phyloP scores from a whole-genome alignment of 2,113 vertebrate genomes.

The Labrus mixtus region DNA sequence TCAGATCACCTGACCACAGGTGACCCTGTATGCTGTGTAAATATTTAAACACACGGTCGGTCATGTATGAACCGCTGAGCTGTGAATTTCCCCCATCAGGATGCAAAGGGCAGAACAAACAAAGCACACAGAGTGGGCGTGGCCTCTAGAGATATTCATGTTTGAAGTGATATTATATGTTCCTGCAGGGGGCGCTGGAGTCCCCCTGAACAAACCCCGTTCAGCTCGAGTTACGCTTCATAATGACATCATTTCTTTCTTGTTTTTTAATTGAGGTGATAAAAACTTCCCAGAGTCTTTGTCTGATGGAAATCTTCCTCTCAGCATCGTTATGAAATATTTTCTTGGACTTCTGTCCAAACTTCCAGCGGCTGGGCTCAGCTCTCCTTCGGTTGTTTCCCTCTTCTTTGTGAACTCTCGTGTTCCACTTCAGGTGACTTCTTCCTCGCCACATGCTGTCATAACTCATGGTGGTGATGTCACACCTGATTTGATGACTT shows the following conservation, averaged over 20 bases:
- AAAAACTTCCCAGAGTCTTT: no score
- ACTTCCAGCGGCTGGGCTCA: background rate
- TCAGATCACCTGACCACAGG: no score
- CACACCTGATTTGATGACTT: background rate
- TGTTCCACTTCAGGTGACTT: background rate
- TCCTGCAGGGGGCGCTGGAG: no score
- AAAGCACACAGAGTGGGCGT: background rate
- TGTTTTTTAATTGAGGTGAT: no score
- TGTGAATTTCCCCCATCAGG: slow-evolving; percentile 49
- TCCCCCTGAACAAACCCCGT: no score
- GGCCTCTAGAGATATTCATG: background rate
- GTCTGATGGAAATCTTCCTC: no score
- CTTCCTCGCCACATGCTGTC: background rate
- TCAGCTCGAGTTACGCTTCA: no score
- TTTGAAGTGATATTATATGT: no score
- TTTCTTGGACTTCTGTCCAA: background rate
- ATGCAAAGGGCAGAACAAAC: slow-evolving; percentile 14
- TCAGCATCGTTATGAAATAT: background rate
- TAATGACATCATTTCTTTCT: no score
- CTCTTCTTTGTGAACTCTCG: background rate
- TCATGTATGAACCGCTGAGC: background rate
- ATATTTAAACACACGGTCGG: background rate
- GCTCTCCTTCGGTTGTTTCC: slow-evolving; percentile 7
- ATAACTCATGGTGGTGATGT: background rate
- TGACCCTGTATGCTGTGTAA: no score